phyloP scores from a whole-genome alignment of 2,888 invertebrate species.

The Caradrina clavipalpis region DNA sequence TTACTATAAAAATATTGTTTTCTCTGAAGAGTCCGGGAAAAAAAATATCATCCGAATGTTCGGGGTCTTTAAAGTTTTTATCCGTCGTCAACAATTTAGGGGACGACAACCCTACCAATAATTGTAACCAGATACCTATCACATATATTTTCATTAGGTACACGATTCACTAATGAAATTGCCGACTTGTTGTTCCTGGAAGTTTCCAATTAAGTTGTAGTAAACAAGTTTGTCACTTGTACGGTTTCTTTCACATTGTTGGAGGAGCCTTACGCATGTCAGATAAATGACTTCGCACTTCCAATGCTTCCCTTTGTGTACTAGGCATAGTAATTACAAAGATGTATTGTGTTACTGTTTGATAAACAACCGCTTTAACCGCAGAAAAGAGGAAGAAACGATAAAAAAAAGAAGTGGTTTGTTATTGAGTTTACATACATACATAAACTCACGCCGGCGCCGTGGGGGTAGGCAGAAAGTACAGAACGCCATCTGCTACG shows the following conservation, averaged over 20 bases:
- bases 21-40: no score
- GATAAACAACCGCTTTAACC: not conserved
- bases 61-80: no score
- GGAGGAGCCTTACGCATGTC: constrained; percentile 33
- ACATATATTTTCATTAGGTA: not conserved
- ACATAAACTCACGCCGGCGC: no score
- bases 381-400: no score
- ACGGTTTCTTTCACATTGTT: constrained; percentile 34
- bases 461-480: no score
- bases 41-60: no score
- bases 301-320: constrained; percentile 39
- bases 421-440: no score
- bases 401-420: no score
- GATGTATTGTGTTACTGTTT: constrained; percentile 17
- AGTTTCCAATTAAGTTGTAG: constrained; percentile 28
- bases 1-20: no score
- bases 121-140: not conserved
- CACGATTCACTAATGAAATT: not conserved
- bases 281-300: constrained; percentile 37
- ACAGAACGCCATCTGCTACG: no score
- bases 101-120: no score
- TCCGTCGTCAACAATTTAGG: no score
- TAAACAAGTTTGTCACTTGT: constrained; percentile 32
- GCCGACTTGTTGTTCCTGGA: constrained; percentile 11
- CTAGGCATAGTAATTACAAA: constrained; percentile 16